Evolutionary conservation across 2,113 vertebrate species (phyloP).

Genomic region (Redunca redunca): DNA sequence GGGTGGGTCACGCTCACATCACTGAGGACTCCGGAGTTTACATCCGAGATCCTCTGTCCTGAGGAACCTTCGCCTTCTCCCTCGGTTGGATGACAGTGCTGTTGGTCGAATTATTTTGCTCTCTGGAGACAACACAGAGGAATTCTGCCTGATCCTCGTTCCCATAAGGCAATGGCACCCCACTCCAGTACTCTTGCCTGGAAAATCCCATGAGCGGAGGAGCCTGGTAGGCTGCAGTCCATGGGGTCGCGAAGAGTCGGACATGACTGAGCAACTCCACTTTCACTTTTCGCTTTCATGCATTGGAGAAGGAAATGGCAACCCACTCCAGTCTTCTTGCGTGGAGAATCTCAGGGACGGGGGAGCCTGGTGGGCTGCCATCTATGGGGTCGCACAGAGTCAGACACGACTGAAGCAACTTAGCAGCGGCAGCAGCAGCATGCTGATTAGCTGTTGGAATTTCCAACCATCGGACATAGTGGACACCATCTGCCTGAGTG

Average conservation of each 20-base stretch:
- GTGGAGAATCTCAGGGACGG: no score
- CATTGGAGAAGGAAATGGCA: no score
- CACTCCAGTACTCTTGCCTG: no score
- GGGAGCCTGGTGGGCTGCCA: no score
- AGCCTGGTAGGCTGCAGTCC: no score
- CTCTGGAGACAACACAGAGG: conserved; percentile 96
- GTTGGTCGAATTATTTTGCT: conserved; percentile 98
- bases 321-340: no score
- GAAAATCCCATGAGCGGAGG: no score
- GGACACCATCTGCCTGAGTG: conserved; percentile 98
- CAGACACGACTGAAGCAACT: no score
- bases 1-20: conserved; percentile 39
- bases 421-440: no score
- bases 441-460: conserved; percentile 98
- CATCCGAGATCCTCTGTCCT: conserved; percentile 97
- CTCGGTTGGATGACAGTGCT: conserved; percentile 98
- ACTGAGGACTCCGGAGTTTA: conserved; percentile 72
- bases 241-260: rapidly evolving
- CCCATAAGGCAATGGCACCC: conserved; percentile 64
- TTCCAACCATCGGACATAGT: conserved; percentile 99
- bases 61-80: conserved; percentile 98
- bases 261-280: no score
- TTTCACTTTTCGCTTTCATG: no score
- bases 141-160: conserved; percentile 99
- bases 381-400: no score